These are phyloP conservation scores for Clarias magur DNA, from an alignment of 2,113 vertebrate species.

Conservation along the genomic window DNA sequence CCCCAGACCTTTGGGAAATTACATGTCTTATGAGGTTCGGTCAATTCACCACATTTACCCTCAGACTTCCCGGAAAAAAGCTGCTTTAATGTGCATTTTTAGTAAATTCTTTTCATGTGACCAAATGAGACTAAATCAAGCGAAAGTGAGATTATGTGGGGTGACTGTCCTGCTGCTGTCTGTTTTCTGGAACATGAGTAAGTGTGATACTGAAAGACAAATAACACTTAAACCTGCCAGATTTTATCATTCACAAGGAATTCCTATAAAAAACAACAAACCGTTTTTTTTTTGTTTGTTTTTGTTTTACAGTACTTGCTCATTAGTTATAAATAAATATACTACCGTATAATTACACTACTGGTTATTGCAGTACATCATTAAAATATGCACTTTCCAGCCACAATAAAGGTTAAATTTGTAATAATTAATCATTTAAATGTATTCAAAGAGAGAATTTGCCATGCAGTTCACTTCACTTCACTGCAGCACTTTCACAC, in stretches of 20 bases:
- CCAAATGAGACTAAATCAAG: not conserved
- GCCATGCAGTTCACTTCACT: not conserved
- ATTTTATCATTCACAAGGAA: not conserved
- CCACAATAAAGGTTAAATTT: not conserved
- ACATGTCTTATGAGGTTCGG: not conserved
- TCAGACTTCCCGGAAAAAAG: not conserved
- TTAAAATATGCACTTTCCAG: not conserved
- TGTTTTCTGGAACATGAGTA: slow-evolving; percentile 6
- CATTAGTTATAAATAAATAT: not conserved
- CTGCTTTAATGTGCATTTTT: not conserved
- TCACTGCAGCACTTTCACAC: not conserved
- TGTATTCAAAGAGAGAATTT: not conserved
- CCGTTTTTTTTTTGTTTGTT: too few species aligned
- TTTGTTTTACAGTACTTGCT: not conserved
- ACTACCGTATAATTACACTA: not conserved
- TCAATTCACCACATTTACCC: not conserved
- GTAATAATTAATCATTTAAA: not conserved
- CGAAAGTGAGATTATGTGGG: not conserved
- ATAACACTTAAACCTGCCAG: not conserved
- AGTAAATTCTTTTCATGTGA: not conserved
- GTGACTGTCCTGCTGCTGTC: not conserved
- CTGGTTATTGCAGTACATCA: not conserved
- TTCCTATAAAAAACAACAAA: not conserved
- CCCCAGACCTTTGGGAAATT: not conserved
- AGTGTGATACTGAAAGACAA: slow-evolving; percentile 12